phyloP scores from a whole-genome alignment of 2,113 vertebrate genomes.

The Bos indicus region DNA sequence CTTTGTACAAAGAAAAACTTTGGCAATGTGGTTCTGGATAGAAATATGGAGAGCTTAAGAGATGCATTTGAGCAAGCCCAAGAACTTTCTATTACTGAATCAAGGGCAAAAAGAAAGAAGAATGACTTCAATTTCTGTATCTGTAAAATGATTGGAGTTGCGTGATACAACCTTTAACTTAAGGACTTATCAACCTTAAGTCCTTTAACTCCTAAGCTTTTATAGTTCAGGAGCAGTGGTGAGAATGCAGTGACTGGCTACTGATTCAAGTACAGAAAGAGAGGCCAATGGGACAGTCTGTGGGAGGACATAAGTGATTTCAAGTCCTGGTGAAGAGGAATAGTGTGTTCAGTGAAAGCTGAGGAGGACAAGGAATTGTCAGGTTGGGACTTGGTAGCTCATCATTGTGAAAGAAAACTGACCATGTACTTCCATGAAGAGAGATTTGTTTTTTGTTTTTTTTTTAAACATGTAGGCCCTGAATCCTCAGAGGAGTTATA shows the following conservation, averaged over 20 bases:
- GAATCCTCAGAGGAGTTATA: background rate
- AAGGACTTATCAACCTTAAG: background rate
- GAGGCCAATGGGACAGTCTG: background rate
- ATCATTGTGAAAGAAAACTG: background rate
- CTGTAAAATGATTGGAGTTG: background rate
- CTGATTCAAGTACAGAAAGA: background rate
- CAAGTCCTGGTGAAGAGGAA: background rate
- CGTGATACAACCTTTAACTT: background rate
- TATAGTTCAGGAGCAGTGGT: background rate
- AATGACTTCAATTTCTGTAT: background rate
- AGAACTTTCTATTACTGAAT: background rate
- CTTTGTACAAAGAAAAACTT: conserved; percentile 26
- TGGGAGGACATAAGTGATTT: background rate
- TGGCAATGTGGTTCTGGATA: background rate
- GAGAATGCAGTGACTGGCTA: background rate
- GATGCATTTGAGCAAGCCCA: background rate
- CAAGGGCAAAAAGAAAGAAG: conserved; percentile 11
- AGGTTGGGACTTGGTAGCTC: background rate
- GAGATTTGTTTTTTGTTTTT: background rate
- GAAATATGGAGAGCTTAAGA: background rate
- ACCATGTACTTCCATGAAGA: background rate
- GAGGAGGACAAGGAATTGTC: background rate
- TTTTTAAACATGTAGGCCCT: background rate
- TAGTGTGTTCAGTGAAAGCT: background rate
- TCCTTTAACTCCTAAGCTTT: background rate